Evolutionary conservation across 2,888 invertebrate species (phyloP).

Genomic region (Thysanoteuthis rhombus): DNA sequence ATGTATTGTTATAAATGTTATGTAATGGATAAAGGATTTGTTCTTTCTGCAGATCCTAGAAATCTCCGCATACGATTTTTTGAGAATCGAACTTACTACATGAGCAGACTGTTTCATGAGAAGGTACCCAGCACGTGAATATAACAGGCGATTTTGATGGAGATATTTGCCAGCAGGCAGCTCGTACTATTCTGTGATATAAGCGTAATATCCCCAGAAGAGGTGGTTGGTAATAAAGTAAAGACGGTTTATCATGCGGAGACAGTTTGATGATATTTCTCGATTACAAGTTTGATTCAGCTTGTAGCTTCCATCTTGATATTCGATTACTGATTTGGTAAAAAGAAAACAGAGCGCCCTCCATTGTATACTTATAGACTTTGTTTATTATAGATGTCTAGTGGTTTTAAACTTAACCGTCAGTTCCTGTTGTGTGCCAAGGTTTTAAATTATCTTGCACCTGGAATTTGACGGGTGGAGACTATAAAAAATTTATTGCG

Average conservation of each 20-base stretch:
- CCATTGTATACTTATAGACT: too few species aligned
- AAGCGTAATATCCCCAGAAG: not conserved
- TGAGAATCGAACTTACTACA: too few species aligned
- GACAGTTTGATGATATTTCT: not conserved
- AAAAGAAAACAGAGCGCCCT: not conserved
- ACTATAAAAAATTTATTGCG: too few species aligned
- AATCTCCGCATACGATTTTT: too few species aligned
- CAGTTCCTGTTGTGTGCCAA: not conserved
- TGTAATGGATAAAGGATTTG: too few species aligned
- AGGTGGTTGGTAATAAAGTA: not conserved
- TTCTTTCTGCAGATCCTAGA: too few species aligned
- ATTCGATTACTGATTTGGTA: not conserved
- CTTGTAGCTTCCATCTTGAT: not conserved
- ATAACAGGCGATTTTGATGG: not conserved
- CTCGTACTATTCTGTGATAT: not conserved
- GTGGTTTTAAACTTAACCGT: not conserved
- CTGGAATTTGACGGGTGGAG: not conserved
- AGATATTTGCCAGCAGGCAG: not conserved
- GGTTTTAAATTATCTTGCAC: not conserved
- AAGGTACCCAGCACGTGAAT: too few species aligned
- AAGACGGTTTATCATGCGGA: not conserved
- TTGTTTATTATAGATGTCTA: not conserved
- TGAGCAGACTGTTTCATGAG: too few species aligned
- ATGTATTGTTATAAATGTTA: too few species aligned
- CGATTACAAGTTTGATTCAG: not conserved